Evolutionary conservation across 1,140 invertebrate genomes (phyloP).

Genomic region (Sitophilus oryzae): DNA sequence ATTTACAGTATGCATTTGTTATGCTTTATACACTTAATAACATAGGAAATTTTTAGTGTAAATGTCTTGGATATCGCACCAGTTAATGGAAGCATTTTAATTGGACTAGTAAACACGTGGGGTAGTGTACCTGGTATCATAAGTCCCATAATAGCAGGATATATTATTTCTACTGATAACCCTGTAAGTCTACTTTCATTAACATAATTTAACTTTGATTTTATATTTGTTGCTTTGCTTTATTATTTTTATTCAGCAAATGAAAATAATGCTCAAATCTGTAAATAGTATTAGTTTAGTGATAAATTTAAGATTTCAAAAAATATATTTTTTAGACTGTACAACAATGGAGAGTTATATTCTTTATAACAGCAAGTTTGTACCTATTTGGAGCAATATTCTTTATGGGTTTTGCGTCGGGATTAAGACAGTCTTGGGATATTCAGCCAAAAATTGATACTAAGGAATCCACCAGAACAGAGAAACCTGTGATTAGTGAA

Average conservation of each 20-base stretch:
- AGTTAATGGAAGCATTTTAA: constrained; percentile 70
- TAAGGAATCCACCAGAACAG: background rate
- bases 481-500: too few relatives aligned
- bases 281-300: too few relatives aligned
- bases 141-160: constrained; percentile 72
- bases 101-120: constrained; percentile 83
- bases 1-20: background rate
- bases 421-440: constrained; percentile 71
- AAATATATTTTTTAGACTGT: constrained; percentile 50
- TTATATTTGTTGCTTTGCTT: background rate
- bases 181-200: too few relatives aligned
- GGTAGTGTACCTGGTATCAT: constrained; percentile 84
- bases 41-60: constrained; percentile 54
- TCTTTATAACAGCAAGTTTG: constrained; percentile 72
- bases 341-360: constrained; percentile 75
- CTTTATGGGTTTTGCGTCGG: constrained; percentile 74
- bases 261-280: background rate
- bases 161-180: constrained; percentile 55
- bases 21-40: background rate
- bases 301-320: constrained; percentile 48
- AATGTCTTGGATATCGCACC: constrained; percentile 85
- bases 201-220: background rate
- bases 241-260: background rate
- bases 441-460: too few relatives aligned
- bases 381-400: constrained; percentile 72